Evolutionary conservation across 2,113 vertebrate genomes (phyloP).

Genomic region (Silurus asotus): DNA sequence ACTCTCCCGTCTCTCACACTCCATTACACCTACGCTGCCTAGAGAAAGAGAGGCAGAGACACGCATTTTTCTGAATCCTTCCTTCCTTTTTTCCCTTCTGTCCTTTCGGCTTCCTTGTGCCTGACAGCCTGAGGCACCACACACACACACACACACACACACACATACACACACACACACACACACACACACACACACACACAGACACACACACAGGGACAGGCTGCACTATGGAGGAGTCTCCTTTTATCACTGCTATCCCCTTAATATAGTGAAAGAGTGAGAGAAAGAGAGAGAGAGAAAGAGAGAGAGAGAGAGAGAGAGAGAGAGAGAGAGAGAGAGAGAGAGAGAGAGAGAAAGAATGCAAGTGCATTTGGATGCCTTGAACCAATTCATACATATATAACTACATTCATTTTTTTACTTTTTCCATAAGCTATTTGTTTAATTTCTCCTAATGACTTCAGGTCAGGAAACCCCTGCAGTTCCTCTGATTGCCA

Average conservation of each 20-base stretch:
- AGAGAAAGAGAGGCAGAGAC: constrained; percentile 38
- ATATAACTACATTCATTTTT: no score
- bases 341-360: not conserved
- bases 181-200: not conserved
- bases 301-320: not conserved
- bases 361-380: not conserved
- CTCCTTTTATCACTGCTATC: constrained; percentile 25
- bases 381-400: no score
- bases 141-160: not conserved
- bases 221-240: constrained; percentile 36
- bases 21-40: constrained; percentile 48
- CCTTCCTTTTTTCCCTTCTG: constrained; percentile 46
- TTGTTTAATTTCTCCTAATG: no score
- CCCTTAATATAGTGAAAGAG: constrained; percentile 37
- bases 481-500: no score
- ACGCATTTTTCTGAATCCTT: constrained; percentile 43
- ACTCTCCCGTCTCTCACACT: constrained; percentile 47
- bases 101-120: constrained; percentile 47
- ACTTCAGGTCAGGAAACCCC: no score
- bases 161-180: not conserved
- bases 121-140: constrained; percentile 37
- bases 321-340: constrained; percentile 1
- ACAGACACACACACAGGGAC: not conserved
- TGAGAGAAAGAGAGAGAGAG: not conserved
- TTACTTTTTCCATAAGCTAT: no score